Conservation (phyloP, 2,888 invertebrate species). For the Macaria notata region DNA sequence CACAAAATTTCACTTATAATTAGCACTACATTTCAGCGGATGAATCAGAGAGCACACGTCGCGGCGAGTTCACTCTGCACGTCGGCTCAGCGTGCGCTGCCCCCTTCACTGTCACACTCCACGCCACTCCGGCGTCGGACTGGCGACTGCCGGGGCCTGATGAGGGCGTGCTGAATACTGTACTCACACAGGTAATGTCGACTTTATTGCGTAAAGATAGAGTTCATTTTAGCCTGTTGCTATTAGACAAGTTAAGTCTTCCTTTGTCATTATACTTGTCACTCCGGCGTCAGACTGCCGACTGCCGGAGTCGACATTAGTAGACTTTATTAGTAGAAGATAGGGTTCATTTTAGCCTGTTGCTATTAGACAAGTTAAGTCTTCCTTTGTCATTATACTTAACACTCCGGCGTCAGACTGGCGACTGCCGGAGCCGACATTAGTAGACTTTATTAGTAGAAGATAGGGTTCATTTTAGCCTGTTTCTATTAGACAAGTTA, state of each 20-base stretch:
- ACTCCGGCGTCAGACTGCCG: conserved; percentile 47
- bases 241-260: conserved; percentile 6
- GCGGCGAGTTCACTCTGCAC: conserved; percentile 61
- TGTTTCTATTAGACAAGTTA: too few species aligned
- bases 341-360: too few species aligned
- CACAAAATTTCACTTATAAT: too few species aligned
- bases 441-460: too few species aligned
- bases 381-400: conserved; percentile 43
- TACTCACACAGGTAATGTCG: conserved; percentile 1
- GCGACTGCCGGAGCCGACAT: conserved; percentile 39
- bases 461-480: too few species aligned
- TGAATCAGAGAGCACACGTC: conserved; percentile 19
- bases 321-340: too few species aligned
- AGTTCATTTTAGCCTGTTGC: too few species aligned
- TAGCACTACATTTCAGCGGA: conserved; percentile 12
- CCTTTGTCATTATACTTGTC: conserved; percentile 46
- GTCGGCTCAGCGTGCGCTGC: conserved; percentile 57
- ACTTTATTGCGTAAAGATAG: too few species aligned
- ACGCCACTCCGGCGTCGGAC: conserved; percentile 43
- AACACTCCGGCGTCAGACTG: conserved; percentile 48
- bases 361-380: too few species aligned
- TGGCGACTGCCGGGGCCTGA: conserved; percentile 44
- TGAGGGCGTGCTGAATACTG: conserved; percentile 20
- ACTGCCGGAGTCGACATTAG: too few species aligned
- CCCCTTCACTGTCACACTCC: conserved; percentile 42